Percentiles rank a stretch among this genome's conserved stretches.
Evolutionary conservation across 2,797 vertebrate species (phyloP).

Genomic region (Ispidina picta): DNA sequence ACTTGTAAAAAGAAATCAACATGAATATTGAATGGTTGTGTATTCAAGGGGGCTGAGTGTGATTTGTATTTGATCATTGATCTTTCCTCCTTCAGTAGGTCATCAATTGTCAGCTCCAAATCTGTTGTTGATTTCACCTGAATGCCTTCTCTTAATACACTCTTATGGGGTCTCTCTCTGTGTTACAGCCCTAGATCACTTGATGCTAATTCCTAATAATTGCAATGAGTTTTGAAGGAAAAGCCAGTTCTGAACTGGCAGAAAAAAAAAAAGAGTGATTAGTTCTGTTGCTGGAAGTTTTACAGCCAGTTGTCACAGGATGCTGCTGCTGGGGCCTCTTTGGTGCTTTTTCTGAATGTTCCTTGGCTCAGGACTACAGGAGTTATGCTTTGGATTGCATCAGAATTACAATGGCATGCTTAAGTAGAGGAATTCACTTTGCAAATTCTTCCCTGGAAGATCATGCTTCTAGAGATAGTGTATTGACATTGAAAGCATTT

Average conservation of each 20-base stretch:
- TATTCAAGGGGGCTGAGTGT: neutral
- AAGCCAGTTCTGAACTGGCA: neutral
- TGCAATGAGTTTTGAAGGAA: neutral
- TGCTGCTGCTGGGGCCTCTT: neutral
- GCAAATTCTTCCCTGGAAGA: neutral
- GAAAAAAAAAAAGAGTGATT: neutral
- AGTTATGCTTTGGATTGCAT: neutral
- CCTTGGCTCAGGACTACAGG: neutral
- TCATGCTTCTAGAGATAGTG: neutral
- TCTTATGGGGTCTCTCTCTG: neutral
- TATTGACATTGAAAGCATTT: neutral
- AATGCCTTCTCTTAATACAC: neutral
- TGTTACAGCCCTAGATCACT: neutral
- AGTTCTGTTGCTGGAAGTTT: neutral
- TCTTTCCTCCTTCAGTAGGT: neutral
- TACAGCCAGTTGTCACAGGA: neutral
- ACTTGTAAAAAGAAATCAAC: neutral
- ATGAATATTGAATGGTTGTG: neutral
- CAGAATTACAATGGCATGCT: neutral
- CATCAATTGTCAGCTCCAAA: neutral
- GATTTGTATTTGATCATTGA: neutral
- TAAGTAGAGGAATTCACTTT: neutral
- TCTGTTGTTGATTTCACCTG: neutral
- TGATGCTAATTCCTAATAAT: constrained; percentile 1
- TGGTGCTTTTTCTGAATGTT: neutral